Base-by-base conservation (phyloP, 2,113 vertebrate genomes). In the Phycodurus eques region DNA sequence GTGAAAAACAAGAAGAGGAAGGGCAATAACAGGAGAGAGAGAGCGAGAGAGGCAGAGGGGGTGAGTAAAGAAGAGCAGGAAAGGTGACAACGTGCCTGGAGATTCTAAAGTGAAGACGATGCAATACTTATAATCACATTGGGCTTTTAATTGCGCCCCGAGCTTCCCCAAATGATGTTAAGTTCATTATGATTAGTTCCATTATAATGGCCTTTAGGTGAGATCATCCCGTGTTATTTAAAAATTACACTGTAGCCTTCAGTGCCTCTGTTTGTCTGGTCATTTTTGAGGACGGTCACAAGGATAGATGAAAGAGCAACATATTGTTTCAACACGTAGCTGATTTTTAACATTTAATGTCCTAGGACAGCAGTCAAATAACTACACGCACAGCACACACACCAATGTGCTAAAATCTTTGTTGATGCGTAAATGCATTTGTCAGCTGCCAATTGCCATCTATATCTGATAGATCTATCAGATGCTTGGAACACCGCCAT, bases 21-120 rank as follows among this genome's bases (percentile, higher is more conserved):
- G 92, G 90, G 91, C 88, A 89, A 90, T 72, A 91, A 89, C 56
- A 17, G 56, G 66, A 73, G 49, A 76, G 49, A 39, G 8, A 20
- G 51, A n/a, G n/a, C n/a, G n/a, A 1, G 53, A 10, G 51, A 20
- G 35, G 35, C 9, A 69, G 1, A 27, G 70, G 8, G 42, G 59
- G 68, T 70, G 91, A 67, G 71, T 71, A 9, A 49, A 51, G 70
- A 64, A 20, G 75, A 70, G 90, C 91, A 90, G 87, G 89, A 91
- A 94, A 91, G 93, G 93, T 95, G 93, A 95, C 93, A 93, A 75
- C 91, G 91, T 68, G 62, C 79, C 76, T 67, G 59, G 64, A 77
- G 93, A 81, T 70, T 74, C 31, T 56, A 51, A 85, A 68, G 70
- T 76, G 72, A 54, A 78, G 68, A 71, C 61, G 31, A 80, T 54